Evolutionary conservation across 2,113 vertebrate species (phyloP).

Genomic region (Hystrix brachyura): DNA sequence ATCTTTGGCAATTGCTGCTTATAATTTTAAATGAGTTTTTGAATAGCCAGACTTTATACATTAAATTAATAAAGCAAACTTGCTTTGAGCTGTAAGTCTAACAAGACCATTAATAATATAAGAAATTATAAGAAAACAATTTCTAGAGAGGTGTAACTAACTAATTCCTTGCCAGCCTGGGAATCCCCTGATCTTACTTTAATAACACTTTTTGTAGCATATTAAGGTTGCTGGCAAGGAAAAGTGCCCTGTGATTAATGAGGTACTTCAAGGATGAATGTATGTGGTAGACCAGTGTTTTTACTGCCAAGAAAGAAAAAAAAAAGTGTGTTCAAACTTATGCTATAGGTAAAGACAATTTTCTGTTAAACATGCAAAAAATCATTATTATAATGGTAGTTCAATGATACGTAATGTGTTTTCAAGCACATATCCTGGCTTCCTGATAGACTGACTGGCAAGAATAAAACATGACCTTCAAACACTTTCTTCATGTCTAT

Average conservation of each 20-base stretch:
- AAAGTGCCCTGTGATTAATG: constrained; percentile 73
- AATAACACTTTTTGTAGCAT: constrained; percentile 75
- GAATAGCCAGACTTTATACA: constrained; percentile 48
- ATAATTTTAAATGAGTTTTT: constrained; percentile 44
- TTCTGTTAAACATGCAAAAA: constrained; percentile 37
- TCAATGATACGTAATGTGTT: constrained; percentile 31
- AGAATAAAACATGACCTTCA: neutral
- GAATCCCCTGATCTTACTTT: constrained; percentile 79
- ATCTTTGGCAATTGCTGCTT: constrained; percentile 36
- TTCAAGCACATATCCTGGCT: neutral
- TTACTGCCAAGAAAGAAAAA: constrained; percentile 57
- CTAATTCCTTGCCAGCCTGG: constrained; percentile 62
- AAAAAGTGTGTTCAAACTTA: constrained; percentile 22
- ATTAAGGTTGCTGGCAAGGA: constrained; percentile 75
- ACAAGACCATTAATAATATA: constrained; percentile 48
- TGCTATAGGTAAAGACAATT: constrained; percentile 29
- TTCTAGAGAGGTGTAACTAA: constrained; percentile 58
- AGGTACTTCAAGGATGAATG: constrained; percentile 62
- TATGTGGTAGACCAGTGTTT: constrained; percentile 59
- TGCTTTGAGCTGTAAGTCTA: constrained; percentile 35
- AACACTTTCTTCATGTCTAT: neutral
- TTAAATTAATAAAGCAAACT: constrained; percentile 66
- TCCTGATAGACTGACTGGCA: neutral
- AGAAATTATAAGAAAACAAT: constrained; percentile 69
- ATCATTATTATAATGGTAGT: constrained; percentile 43